A percentile compares a stretch with the other conserved stretches of the same genome.
Conservation (phyloP, 2,797 vertebrate species). For the Kryptopterus vitreolus region DNA sequence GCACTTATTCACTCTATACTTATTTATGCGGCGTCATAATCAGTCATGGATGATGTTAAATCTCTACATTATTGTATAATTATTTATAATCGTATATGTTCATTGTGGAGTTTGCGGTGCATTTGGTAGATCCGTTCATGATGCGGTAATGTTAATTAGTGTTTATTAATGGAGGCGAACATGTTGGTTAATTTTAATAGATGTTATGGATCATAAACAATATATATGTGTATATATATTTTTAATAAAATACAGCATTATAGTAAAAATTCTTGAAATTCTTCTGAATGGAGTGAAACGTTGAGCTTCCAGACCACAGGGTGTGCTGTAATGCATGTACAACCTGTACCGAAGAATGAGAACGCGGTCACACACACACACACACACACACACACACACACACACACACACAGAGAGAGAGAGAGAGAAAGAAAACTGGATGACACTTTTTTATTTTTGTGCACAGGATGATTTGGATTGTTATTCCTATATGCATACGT, state of each 20-base stretch:
- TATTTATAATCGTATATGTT: not conserved
- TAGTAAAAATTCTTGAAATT: slow-evolving; percentile 11
- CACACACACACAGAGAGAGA: not conserved
- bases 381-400: slow-evolving; percentile 24
- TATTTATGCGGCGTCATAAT: no score
- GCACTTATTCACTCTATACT: not conserved
- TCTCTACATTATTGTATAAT: not conserved
- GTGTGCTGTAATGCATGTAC: slow-evolving; percentile 49
- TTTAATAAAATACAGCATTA: not conserved
- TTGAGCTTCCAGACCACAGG: slow-evolving; percentile 54
- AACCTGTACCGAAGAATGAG: slow-evolving; percentile 22
- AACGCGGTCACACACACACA: slow-evolving; percentile 5
- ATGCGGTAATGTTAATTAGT: not conserved
- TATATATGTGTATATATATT: not conserved
- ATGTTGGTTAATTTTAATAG: not conserved
- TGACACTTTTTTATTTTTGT: not conserved
- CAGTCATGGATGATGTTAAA: not conserved
- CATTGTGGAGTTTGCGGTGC: not conserved
- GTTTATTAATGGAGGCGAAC: not conserved
- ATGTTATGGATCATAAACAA: not conserved
- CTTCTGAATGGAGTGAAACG: slow-evolving; percentile 10
- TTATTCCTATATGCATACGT: not conserved
- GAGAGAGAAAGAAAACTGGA: not conserved
- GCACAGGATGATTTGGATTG: not conserved
- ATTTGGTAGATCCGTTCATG: not conserved